Conservation (phyloP, 2,888 invertebrate genomes). For the Himalopsyche tibetana region DNA sequence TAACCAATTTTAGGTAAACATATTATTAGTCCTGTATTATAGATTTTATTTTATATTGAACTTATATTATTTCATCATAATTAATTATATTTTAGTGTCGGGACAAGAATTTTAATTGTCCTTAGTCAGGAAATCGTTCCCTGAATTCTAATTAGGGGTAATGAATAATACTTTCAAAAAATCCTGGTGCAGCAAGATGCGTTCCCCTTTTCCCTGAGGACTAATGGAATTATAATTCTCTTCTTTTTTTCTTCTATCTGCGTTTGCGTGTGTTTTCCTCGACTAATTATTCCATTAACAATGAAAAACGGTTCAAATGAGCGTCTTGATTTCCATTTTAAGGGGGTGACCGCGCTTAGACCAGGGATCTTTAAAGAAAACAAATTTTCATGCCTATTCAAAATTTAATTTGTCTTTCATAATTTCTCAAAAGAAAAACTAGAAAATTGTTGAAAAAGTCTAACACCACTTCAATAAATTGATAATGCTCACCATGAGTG, state of each 20-base stretch:
- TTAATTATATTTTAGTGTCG: too few species aligned
- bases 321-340: conserved; percentile 61
- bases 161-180: conserved; percentile 4
- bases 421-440: too few species aligned
- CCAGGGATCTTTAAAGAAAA: neutral
- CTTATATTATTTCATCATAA: too few species aligned
- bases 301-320: conserved; percentile 62
- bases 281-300: conserved; percentile 66
- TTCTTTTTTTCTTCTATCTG: conserved; percentile 52
- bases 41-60: too few species aligned
- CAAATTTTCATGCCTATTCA: too few species aligned
- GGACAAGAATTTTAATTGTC: too few species aligned
- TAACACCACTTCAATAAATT: too few species aligned
- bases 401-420: too few species aligned
- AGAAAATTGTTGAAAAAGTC: too few species aligned
- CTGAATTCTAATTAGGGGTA: neutral
- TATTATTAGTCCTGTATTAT: too few species aligned
- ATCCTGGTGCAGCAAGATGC: conserved; percentile 14
- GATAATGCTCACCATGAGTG: too few species aligned
- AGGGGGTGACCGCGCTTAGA: neutral
- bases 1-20: too few species aligned
- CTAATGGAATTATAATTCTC: conserved; percentile 61
- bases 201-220: conserved; percentile 11
- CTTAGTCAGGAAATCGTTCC: neutral
- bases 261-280: conserved; percentile 51